phyloP scores from a whole-genome alignment of 2,797 vertebrate species.

The Urocyon cinereoargenteus region DNA sequence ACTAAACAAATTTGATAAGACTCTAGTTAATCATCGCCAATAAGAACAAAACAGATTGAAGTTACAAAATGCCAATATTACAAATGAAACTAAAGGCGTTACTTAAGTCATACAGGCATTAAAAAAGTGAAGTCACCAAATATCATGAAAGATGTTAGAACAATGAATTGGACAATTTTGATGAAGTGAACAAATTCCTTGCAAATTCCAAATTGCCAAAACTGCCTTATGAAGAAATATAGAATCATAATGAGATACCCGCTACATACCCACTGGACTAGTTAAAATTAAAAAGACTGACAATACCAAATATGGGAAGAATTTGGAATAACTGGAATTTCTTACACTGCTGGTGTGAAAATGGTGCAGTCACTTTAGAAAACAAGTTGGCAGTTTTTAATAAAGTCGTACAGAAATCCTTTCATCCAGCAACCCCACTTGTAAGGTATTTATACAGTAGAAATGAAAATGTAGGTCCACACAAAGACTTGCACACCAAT shows the following conservation, averaged over 20 bases:
- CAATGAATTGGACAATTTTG: neutral
- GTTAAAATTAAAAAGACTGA: neutral
- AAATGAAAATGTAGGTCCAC: conserved; percentile 6
- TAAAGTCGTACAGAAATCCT: neutral
- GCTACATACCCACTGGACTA: neutral
- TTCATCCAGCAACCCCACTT: neutral
- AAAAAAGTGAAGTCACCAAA: neutral
- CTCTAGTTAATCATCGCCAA: neutral
- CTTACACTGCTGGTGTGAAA: neutral
- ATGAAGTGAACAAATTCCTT: neutral
- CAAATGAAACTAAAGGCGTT: neutral
- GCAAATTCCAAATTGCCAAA: neutral
- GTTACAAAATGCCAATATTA: neutral
- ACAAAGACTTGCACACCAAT: neutral
- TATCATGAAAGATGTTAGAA: neutral
- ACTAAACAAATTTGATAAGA: neutral
- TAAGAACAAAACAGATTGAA: neutral
- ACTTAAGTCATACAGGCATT: neutral
- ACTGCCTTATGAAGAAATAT: neutral
- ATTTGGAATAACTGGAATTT: neutral
- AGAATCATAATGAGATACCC: neutral
- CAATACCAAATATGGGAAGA: neutral
- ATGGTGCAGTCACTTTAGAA: neutral
- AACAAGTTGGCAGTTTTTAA: neutral
- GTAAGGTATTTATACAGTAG: neutral